A percentile compares a stretch with the other conserved stretches of the same genome.
Evolutionary conservation across 2,888 invertebrate genomes (phyloP).

Genomic region (Caradrina clavipalpis): DNA sequence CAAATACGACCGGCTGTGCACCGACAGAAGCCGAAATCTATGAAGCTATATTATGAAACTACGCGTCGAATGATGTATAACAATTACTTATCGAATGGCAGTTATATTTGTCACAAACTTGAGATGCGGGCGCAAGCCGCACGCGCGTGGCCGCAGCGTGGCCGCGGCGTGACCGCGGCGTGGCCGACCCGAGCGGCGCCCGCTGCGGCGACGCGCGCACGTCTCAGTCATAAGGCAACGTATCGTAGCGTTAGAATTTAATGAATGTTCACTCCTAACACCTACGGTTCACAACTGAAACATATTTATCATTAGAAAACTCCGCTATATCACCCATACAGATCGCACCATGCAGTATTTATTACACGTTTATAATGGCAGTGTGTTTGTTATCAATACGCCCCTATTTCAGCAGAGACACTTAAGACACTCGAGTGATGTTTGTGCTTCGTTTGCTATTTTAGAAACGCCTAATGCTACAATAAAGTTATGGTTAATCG

Average conservation of each 20-base stretch:
- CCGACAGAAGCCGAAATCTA: conserved; percentile 86
- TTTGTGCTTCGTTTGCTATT: conserved; percentile 85
- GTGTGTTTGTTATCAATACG: conserved; percentile 84
- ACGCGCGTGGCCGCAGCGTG: conserved; percentile 47
- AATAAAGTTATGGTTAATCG: conserved; percentile 77
- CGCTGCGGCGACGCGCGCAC: conserved; percentile 60
- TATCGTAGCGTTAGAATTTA: conserved; percentile 76
- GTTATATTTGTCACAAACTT: conserved; percentile 85
- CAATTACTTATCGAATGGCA: conserved; percentile 90
- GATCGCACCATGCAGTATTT: conserved; percentile 76
- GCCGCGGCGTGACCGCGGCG: not conserved
- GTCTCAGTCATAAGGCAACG: conserved; percentile 85
- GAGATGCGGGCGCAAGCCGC: conserved; percentile 69
- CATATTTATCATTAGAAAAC: conserved; percentile 69
- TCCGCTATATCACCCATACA: conserved; percentile 76
- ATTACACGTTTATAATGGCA: conserved; percentile 85
- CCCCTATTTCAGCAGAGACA: conserved; percentile 73
- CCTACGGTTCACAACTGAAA: conserved; percentile 65
- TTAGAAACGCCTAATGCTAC: conserved; percentile 82
- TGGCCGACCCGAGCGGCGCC: not conserved
- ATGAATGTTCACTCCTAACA: conserved; percentile 72
- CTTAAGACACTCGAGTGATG: conserved; percentile 85
- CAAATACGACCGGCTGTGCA: conserved; percentile 89
- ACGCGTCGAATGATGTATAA: conserved; percentile 85
- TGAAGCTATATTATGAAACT: conserved; percentile 83